Evolutionary conservation across 2,113 vertebrate species (phyloP).

Genomic region (Crotalus helleri): DNA sequence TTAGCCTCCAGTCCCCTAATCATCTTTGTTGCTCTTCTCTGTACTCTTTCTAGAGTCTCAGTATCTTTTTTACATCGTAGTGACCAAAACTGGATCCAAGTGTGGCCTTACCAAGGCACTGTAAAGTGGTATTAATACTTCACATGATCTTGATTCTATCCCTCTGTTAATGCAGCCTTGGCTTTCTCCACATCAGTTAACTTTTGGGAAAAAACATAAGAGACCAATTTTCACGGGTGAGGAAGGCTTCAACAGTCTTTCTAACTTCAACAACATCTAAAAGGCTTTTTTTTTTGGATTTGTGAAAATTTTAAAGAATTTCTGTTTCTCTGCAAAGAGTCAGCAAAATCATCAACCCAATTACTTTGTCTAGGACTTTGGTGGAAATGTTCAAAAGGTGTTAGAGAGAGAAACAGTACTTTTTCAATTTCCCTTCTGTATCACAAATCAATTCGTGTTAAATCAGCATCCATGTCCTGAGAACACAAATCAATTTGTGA

Average conservation of each 20-base stretch:
- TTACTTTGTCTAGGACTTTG: not conserved
- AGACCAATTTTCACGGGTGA: not conserved
- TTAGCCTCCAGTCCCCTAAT: no score
- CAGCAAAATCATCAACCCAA: not conserved
- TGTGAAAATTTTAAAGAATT: not conserved
- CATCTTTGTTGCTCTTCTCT: no score
- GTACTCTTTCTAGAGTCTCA: no score
- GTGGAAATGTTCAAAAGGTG: not conserved
- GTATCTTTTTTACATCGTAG: no score
- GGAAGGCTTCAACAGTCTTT: not conserved
- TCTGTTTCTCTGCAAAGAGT: not conserved
- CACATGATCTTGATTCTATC: no score
- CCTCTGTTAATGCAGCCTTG: not conserved
- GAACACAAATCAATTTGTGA: constrained; percentile 31
- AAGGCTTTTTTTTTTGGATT: not conserved
- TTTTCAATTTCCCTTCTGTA: accelerated
- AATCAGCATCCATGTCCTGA: not conserved
- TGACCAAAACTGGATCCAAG: no score
- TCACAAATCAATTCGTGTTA: constrained; percentile 2
- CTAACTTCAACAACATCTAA: not conserved
- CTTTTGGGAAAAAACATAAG: not conserved
- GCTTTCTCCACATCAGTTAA: not conserved
- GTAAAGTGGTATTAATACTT: no score
- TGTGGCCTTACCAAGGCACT: no score
- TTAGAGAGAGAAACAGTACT: not conserved